phyloP scores from a whole-genome alignment of 2,797 vertebrate genomes.

The Columba guinea region DNA sequence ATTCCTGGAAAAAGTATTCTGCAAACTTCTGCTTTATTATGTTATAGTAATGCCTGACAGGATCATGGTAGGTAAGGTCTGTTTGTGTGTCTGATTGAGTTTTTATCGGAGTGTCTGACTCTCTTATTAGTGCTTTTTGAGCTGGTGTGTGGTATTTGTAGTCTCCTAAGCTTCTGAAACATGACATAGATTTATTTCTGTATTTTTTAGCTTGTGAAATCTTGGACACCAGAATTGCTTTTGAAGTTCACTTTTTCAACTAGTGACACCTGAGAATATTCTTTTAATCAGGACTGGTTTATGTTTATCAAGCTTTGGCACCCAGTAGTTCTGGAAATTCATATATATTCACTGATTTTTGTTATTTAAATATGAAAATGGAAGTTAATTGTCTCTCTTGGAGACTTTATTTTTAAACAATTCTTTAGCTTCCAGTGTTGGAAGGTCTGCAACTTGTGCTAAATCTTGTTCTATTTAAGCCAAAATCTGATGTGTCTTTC shows the following conservation, averaged over 20 bases:
- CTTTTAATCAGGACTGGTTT: background rate
- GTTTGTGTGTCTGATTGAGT: background rate
- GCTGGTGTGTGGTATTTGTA: background rate
- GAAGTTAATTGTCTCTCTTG: background rate
- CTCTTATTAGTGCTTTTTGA: background rate
- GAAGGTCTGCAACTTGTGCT: background rate
- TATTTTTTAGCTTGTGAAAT: background rate
- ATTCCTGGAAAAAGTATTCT: background rate
- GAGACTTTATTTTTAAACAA: background rate
- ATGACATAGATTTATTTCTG: background rate
- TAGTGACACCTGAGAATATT: background rate
- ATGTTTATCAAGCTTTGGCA: background rate
- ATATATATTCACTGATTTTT: background rate
- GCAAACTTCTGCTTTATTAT: slow-evolving; percentile 13
- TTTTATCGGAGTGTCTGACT: background rate
- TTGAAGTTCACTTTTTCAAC: background rate
- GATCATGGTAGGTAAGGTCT: background rate
- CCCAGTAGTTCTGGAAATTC: background rate
- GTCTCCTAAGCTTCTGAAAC: background rate
- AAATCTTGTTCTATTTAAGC: background rate
- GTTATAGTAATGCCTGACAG: background rate
- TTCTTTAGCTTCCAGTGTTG: background rate
- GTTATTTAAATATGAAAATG: background rate
- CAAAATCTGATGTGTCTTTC: background rate
- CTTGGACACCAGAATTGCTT: background rate